A percentile compares a stretch with the other conserved stretches of the same genome.
These are phyloP conservation scores for Aurelia sp. DNA, from an alignment of 30 jellyfish, hydroid and myxozoan species.

Conservation along the genomic window DNA sequence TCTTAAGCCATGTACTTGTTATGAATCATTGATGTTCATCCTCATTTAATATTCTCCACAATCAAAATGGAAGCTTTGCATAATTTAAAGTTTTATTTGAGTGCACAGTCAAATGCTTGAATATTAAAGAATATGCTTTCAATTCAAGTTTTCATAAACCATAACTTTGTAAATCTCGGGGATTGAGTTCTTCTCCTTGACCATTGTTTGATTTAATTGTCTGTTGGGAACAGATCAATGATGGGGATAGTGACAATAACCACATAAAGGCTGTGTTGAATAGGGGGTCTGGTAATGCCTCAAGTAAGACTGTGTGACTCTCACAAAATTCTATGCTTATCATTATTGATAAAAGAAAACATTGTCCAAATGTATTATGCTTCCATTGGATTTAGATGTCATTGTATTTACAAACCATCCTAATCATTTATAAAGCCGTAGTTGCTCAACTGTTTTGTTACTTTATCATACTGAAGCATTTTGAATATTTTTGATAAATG, in stretches of 20 bases:
- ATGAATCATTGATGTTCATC: conserved; percentile 22
- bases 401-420: too few species aligned
- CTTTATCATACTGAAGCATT: too few species aligned
- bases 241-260: not conserved
- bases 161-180: not conserved
- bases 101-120: conserved; percentile 14
- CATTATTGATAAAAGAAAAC: too few species aligned
- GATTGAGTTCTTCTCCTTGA: not conserved
- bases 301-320: conserved; percentile 7
- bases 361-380: too few species aligned
- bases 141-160: not conserved
- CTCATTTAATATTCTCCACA: conserved; percentile 31
- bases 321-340: too few species aligned
- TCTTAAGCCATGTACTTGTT: not conserved
- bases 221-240: too few species aligned
- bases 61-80: conserved; percentile 65
- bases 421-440: too few species aligned
- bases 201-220: too few species aligned
- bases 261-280: not conserved
- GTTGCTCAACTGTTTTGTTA: too few species aligned
- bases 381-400: too few species aligned
- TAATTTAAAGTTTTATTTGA: conserved; percentile 17
- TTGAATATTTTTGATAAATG: too few species aligned
- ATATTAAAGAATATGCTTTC: conserved; percentile 24
- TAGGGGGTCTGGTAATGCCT: not conserved